Evolutionary conservation across 2,797 vertebrate genomes (phyloP).

Genomic region (Sebastes aleutianus): DNA sequence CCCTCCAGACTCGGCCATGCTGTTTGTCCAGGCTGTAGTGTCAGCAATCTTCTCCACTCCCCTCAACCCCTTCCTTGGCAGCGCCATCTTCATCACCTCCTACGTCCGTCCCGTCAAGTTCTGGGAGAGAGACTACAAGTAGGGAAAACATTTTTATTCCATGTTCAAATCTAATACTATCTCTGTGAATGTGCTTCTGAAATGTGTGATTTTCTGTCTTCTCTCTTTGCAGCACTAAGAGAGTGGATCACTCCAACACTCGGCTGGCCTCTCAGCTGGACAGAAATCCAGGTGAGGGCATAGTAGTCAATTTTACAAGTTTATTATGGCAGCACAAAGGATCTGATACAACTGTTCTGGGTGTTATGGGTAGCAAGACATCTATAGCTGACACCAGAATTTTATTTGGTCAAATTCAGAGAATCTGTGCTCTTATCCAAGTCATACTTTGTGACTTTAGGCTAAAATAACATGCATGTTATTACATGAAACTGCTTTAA

Average conservation of each 20-base stretch:
- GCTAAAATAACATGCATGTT: background rate
- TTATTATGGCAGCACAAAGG: background rate
- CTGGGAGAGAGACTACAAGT: constrained; percentile 99
- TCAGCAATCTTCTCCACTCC: constrained; percentile 96
- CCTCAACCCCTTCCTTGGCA: constrained; percentile 96
- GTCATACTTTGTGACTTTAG: background rate
- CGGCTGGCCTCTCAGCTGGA: constrained; percentile 97
- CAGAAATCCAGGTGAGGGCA: constrained; percentile 91
- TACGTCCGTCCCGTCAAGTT: constrained; percentile 97
- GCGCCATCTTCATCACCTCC: constrained; percentile 98
- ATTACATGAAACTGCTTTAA: background rate
- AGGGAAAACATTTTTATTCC: constrained; percentile 42
- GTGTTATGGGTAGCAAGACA: background rate
- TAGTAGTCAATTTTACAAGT: background rate
- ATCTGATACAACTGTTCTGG: background rate
- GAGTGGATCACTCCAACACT: constrained; percentile 98
- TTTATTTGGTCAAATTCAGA: background rate
- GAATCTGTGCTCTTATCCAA: background rate
- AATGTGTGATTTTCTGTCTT: background rate
- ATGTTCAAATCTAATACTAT: background rate
- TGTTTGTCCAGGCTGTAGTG: constrained; percentile 93
- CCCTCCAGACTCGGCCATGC: constrained; percentile 93
- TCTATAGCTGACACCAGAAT: background rate
- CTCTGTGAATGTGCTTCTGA: background rate
- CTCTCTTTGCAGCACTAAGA: constrained; percentile 85